phyloP scores from a whole-genome alignment of 2,113 vertebrate species.

The Peucedramus taeniatus region DNA sequence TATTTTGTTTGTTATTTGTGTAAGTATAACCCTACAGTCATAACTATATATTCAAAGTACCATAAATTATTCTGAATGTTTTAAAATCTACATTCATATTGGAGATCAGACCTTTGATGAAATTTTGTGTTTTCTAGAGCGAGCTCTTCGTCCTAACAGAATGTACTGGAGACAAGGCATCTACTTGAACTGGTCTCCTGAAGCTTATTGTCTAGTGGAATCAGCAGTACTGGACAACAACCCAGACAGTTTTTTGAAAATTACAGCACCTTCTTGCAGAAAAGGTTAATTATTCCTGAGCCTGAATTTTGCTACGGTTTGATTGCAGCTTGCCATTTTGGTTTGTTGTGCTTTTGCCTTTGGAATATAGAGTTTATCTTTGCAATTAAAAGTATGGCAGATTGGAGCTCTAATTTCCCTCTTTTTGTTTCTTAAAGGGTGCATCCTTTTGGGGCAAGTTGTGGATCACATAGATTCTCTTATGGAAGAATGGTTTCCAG shows the following conservation, averaged over 20 bases:
- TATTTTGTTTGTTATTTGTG: neutral
- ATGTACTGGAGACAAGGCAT: slow-evolving; percentile 96
- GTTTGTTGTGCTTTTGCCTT: slow-evolving; percentile 22
- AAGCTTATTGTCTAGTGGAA: slow-evolving; percentile 93
- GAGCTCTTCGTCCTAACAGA: slow-evolving; percentile 81
- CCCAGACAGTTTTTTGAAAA: slow-evolving; percentile 86
- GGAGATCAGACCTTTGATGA: neutral
- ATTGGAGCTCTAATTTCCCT: neutral
- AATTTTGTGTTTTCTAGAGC: slow-evolving; percentile 69
- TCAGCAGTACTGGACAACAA: slow-evolving; percentile 75
- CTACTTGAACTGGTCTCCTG: slow-evolving; percentile 92
- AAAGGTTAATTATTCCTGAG: slow-evolving; percentile 81
- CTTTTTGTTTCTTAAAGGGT: slow-evolving; percentile 73
- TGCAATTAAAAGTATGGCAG: neutral
- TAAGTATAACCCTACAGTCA: neutral
- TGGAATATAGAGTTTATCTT: neutral
- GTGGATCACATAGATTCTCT: slow-evolving; percentile 96
- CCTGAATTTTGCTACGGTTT: neutral
- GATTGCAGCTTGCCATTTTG: slow-evolving; percentile 21
- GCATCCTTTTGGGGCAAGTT: slow-evolving; percentile 89
- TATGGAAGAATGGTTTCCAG: slow-evolving; percentile 97
- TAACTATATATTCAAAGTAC: neutral
- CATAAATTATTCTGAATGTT: neutral
- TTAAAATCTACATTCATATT: neutral
- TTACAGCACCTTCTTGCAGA: slow-evolving; percentile 89